These are phyloP conservation scores for Enteromius viviparus DNA, from an alignment of 2,797 vertebrate genomes.

Conservation along the genomic window DNA sequence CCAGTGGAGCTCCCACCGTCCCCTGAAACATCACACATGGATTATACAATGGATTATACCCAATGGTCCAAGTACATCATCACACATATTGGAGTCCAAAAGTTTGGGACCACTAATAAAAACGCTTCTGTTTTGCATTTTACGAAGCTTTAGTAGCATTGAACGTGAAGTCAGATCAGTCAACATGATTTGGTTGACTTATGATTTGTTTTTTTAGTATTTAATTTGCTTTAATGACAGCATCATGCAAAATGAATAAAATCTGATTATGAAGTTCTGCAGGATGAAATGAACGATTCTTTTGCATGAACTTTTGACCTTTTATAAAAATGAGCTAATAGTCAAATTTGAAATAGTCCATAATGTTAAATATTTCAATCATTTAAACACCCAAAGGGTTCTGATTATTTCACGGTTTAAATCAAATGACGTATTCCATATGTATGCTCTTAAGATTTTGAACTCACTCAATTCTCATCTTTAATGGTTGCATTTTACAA, in stretches of 20 bases:
- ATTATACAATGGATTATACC: neutral
- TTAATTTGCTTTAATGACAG: constrained; percentile 9
- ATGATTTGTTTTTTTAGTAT: neutral
- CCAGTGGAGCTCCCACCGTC: constrained; percentile 87
- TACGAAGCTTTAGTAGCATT: neutral
- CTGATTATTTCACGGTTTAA: neutral
- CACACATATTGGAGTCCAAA: neutral
- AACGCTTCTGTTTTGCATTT: neutral
- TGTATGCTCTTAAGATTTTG: neutral
- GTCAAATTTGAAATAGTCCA: neutral
- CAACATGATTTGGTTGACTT: neutral
- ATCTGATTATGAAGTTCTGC: neutral
- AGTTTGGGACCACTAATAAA: neutral
- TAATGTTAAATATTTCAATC: neutral
- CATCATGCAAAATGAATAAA: neutral
- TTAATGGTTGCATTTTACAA: neutral
- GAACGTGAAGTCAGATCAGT: neutral
- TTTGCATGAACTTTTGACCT: neutral
- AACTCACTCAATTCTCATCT: neutral
- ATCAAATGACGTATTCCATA: neutral
- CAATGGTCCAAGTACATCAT: neutral
- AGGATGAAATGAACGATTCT: neutral
- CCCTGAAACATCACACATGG: constrained; percentile 76
- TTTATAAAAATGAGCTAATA: neutral
- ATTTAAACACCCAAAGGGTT: neutral